A percentile compares a stretch with the other conserved stretches of the same genome.
Conservation (phyloP, 2,888 invertebrate genomes). For the Ashinkailepas kermadecensis region DNA sequence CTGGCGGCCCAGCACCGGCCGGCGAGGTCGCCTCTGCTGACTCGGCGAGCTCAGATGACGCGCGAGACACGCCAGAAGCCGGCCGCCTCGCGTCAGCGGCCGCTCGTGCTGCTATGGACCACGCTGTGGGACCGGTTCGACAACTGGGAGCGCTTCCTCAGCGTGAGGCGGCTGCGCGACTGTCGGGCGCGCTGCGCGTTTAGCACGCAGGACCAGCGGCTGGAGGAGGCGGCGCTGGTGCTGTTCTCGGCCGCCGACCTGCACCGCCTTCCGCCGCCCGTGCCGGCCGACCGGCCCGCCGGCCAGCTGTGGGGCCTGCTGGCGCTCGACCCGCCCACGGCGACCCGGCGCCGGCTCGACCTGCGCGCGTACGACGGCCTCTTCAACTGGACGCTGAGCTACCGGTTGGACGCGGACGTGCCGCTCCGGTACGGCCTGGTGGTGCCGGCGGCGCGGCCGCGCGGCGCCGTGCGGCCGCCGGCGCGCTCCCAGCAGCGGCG, state of each 20-base stretch:
- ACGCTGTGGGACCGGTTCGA: slow-evolving; percentile 5
- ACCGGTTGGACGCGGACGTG: slow-evolving; percentile 3
- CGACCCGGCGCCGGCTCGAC: neutral
- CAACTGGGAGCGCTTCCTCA: neutral
- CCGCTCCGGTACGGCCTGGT: neutral
- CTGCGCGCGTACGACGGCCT: neutral
- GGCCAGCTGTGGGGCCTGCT: slow-evolving; percentile 6
- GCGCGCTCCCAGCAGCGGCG: neutral
- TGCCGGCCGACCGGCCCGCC: neutral
- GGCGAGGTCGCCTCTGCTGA: neutral
- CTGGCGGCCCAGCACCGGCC: neutral
- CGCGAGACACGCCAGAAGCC: neutral
- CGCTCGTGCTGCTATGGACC: neutral
- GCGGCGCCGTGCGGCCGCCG: neutral
- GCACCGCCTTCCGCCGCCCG: neutral
- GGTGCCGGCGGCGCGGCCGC: neutral
- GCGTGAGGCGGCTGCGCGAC: slow-evolving; percentile 2
- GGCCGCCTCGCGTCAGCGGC: neutral
- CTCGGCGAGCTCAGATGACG: neutral
- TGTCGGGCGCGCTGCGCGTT: neutral
- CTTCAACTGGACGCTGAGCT: slow-evolving; percentile 18
- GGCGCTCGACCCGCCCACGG: neutral
- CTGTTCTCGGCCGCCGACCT: slow-evolving; percentile 8
- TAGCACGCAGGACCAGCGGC: neutral
- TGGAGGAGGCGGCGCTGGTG: neutral